These are phyloP conservation scores for Semibalanus balanoides DNA, from an alignment of 1,140 invertebrate genomes.

Conservation along the genomic window DNA sequence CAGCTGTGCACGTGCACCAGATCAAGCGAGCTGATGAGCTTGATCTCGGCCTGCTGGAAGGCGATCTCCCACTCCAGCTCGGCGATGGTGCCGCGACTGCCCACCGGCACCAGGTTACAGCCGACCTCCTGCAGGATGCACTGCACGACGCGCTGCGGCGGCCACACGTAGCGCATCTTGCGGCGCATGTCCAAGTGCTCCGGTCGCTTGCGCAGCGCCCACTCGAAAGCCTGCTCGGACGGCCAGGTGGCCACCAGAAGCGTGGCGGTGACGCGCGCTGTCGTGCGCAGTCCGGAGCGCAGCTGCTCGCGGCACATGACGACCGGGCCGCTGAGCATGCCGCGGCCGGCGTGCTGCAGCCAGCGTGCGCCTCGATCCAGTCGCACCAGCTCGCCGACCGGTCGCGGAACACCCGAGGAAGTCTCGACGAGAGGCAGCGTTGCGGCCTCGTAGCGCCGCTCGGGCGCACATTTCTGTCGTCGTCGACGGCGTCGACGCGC, in stretches of 20 bases:
- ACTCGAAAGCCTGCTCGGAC: constrained; percentile 41
- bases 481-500: constrained; percentile 50
- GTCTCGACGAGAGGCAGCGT: neutral
- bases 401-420: neutral
- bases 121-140: constrained; percentile 44
- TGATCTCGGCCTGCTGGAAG: constrained; percentile 55
- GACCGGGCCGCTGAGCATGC: constrained; percentile 40
- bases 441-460: constrained; percentile 30
- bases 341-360: constrained; percentile 43
- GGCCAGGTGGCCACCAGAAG: constrained; percentile 39
- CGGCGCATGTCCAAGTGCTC: constrained; percentile 33
- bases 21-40: constrained; percentile 50
- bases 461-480: constrained; percentile 51
- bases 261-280: constrained; percentile 16
- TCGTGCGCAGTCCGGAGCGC: constrained; percentile 30
- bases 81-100: constrained; percentile 41
- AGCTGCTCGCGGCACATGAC: constrained; percentile 50
- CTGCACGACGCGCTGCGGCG: constrained; percentile 42
- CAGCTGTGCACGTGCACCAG: constrained; percentile 50
- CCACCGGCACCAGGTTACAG: constrained; percentile 50
- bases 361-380: constrained; percentile 32
- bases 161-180: constrained; percentile 42
- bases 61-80: constrained; percentile 55
- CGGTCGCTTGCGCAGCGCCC: constrained; percentile 40
- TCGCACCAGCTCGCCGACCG: constrained; percentile 27